Conservation (phyloP, 1,140 invertebrate genomes). For the Hycleus cichorii region DNA sequence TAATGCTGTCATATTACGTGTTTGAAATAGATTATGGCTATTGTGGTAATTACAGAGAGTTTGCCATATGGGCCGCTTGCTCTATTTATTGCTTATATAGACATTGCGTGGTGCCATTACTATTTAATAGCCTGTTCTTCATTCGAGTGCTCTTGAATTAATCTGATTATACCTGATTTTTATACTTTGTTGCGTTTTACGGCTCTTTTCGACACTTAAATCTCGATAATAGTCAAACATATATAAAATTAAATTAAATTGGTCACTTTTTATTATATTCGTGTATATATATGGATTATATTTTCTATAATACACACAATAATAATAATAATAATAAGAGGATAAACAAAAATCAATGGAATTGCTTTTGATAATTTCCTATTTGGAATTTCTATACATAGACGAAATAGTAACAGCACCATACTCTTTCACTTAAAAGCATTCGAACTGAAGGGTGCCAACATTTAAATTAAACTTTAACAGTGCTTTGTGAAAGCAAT, state of each 20-base stretch:
- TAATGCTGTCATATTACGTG: constrained; percentile 41
- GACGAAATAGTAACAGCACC: neutral
- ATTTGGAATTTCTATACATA: too few relatives aligned
- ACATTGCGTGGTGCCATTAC: constrained; percentile 15
- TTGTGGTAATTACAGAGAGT: constrained; percentile 37
- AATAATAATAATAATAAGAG: too few relatives aligned
- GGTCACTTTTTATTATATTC: too few relatives aligned
- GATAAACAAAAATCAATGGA: too few relatives aligned
- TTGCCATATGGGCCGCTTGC: constrained; percentile 34
- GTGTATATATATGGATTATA: too few relatives aligned
- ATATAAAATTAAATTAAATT: too few relatives aligned
- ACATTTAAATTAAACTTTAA: constrained; percentile 35
- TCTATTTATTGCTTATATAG: constrained; percentile 26
- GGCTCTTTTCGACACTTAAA: too few relatives aligned
- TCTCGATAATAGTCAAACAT: too few relatives aligned
- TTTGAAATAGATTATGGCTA: constrained; percentile 40
- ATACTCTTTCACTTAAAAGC: constrained; percentile 21
- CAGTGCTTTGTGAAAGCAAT: constrained; percentile 38
- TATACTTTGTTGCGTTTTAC: neutral
- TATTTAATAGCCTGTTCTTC: constrained; percentile 16
- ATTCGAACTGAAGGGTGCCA: constrained; percentile 20
- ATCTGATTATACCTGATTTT: constrained; percentile 17
- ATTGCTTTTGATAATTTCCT: too few relatives aligned
- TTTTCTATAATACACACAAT: too few relatives aligned
- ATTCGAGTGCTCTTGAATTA: constrained; percentile 15